A percentile compares a stretch with the other conserved stretches of the same genome.
phyloP scores from a whole-genome alignment of 2,888 invertebrate species.

The Fissipunctia ypsillon region DNA sequence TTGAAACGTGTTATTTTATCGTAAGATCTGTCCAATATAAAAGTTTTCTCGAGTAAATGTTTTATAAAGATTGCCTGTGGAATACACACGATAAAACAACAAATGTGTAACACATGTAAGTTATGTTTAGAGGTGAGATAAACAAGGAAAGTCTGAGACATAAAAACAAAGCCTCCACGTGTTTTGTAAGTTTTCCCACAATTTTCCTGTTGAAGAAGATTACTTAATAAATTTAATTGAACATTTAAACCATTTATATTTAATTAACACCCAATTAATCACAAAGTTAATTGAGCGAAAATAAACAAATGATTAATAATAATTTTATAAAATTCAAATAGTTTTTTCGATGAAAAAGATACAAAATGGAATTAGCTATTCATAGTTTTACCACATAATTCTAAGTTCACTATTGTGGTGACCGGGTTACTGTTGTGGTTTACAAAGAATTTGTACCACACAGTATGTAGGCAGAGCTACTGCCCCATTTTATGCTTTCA shows the following conservation, averaged over 20 bases:
- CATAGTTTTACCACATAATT: slow-evolving; percentile 15
- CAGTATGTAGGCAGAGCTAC: slow-evolving; percentile 19
- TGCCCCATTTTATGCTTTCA: slow-evolving; percentile 55
- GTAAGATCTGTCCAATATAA: background rate
- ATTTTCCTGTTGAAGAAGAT: slow-evolving; percentile 37
- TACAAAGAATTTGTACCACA: slow-evolving; percentile 30
- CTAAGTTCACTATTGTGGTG: slow-evolving; percentile 28
- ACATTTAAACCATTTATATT: background rate
- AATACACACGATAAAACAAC: background rate
- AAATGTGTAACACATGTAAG: slow-evolving; percentile 8
- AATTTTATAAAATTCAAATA: background rate
- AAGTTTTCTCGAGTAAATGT: background rate
- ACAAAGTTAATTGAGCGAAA: background rate
- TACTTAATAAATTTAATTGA: slow-evolving; percentile 10
- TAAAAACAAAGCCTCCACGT: slow-evolving; percentile 8
- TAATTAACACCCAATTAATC: background rate
- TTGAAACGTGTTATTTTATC: background rate
- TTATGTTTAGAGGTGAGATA: slow-evolving; percentile 14
- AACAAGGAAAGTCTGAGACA: slow-evolving; percentile 30
- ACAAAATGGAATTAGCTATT: slow-evolving; percentile 18
- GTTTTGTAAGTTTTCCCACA: background rate
- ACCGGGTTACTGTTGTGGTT: slow-evolving; percentile 46
- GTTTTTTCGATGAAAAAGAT: background rate
- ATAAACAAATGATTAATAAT: background rate
- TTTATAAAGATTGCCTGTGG: background rate